Percentiles rank a stretch among this genome's conserved stretches.
Evolutionary conservation across 2,888 invertebrate species (phyloP).

Genomic region (Lucinisca nassula): DNA sequence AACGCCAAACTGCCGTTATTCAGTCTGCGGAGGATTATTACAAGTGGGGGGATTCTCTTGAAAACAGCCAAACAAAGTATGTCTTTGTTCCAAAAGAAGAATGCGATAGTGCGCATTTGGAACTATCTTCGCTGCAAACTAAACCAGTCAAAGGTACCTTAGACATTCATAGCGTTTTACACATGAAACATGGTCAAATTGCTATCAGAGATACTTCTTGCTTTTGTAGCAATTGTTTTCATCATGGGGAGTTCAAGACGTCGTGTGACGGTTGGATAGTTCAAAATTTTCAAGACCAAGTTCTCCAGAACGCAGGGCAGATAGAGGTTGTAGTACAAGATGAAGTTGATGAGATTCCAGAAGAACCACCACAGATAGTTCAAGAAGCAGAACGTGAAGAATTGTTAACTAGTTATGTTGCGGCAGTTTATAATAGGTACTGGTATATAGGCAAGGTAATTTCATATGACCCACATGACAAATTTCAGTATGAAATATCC

Average conservation of each 20-base stretch:
- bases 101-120: background rate
- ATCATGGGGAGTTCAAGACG: constrained; percentile 6
- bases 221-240: constrained; percentile 28
- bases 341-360: too few relatives aligned
- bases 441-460: too few relatives aligned
- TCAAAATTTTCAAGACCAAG: background rate
- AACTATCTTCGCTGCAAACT: background rate
- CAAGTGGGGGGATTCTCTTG: constrained; percentile 12
- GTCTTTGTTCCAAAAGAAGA: background rate
- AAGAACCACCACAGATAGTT: too few relatives aligned
- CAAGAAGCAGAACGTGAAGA: too few relatives aligned
- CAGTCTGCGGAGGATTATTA: constrained; percentile 51
- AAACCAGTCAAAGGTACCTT: constrained; percentile 39
- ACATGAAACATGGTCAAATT: background rate
- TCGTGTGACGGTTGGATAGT: constrained; percentile 17
- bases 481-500: too few relatives aligned
- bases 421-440: too few relatives aligned
- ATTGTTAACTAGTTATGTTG: too few relatives aligned
- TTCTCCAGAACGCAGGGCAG: too few relatives aligned
- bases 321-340: too few relatives aligned
- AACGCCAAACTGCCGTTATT: constrained; percentile 16
- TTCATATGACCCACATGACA: too few relatives aligned
- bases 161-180: constrained; percentile 13
- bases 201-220: constrained; percentile 29
- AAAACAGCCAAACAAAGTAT: constrained; percentile 17